Evolutionary conservation across 2,113 vertebrate species (phyloP).

Genomic region (Sminthopsis crassicaudata): DNA sequence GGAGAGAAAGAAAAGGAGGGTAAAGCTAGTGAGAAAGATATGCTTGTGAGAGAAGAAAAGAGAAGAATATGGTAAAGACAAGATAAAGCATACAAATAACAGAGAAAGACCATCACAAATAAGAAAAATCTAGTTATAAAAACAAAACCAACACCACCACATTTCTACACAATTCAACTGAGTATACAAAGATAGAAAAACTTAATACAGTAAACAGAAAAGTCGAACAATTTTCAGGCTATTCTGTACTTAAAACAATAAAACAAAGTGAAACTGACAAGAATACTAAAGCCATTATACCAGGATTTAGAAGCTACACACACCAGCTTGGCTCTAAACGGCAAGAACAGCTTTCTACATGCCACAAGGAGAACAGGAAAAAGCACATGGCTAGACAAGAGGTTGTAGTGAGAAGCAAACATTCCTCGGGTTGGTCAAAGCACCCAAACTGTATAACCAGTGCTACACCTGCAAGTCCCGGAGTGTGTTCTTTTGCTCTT

Average conservation of each 20-base stretch:
- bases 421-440: slow-evolving; percentile 68
- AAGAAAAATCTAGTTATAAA: slow-evolving; percentile 54
- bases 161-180: slow-evolving; percentile 79
- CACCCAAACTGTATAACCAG: slow-evolving; percentile 79
- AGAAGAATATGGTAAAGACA: slow-evolving; percentile 65
- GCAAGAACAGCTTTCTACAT: slow-evolving; percentile 70
- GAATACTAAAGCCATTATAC: slow-evolving; percentile 69
- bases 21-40: not conserved
- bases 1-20: slow-evolving; percentile 61
- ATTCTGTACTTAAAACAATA: slow-evolving; percentile 78
- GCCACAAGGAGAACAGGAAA: slow-evolving; percentile 64
- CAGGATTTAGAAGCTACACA: slow-evolving; percentile 67
- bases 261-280: slow-evolving; percentile 67
- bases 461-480: slow-evolving; percentile 77
- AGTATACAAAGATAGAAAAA: slow-evolving; percentile 64
- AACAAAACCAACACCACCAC: slow-evolving; percentile 78
- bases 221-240: slow-evolving; percentile 78
- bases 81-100: slow-evolving; percentile 63
- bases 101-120: slow-evolving; percentile 63
- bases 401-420: slow-evolving; percentile 71
- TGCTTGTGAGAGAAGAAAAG: slow-evolving; percentile 49
- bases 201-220: slow-evolving; percentile 71
- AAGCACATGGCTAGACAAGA: slow-evolving; percentile 60
- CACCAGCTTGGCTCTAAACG: slow-evolving; percentile 60
- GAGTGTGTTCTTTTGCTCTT: slow-evolving; percentile 80